Conservation (phyloP, 2,797 vertebrate species). For the Malurus splendens region DNA sequence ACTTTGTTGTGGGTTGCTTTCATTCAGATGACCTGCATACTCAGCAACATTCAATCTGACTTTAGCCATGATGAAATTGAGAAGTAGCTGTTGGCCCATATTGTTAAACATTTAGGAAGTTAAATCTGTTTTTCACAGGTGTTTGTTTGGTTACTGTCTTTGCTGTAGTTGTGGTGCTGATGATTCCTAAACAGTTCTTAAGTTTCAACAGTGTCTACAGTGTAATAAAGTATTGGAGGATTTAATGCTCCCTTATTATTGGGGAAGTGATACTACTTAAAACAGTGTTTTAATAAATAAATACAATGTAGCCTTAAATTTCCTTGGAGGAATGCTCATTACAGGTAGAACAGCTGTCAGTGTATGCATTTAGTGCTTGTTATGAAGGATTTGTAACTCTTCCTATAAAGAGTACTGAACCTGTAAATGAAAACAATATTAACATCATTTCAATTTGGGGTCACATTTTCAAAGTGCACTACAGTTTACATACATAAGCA, state of each 20-base stretch:
- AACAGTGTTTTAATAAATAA: conserved; percentile 39
- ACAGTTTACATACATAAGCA: background rate
- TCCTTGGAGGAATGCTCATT: background rate
- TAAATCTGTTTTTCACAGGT: background rate
- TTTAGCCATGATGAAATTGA: background rate
- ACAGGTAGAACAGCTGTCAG: background rate
- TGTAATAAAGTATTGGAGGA: background rate
- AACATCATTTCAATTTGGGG: background rate
- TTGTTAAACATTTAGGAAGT: background rate
- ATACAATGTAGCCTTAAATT: background rate
- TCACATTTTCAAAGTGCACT: background rate
- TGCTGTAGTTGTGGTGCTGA: background rate
- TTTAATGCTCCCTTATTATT: background rate
- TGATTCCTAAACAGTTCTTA: background rate
- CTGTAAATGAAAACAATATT: conserved; percentile 66
- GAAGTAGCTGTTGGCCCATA: background rate
- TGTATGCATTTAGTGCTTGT: background rate
- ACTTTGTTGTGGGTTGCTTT: background rate
- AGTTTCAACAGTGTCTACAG: background rate
- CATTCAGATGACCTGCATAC: background rate
- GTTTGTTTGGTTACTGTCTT: background rate
- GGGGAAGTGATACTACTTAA: background rate
- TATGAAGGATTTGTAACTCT: conserved; percentile 82
- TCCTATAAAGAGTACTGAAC: conserved; percentile 85
- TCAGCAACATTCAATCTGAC: background rate